Evolutionary conservation across 2,888 invertebrate species (phyloP), one percentile per base, ranked within the genome.

Genomic region (Drosophila flavopinicola): DNA sequence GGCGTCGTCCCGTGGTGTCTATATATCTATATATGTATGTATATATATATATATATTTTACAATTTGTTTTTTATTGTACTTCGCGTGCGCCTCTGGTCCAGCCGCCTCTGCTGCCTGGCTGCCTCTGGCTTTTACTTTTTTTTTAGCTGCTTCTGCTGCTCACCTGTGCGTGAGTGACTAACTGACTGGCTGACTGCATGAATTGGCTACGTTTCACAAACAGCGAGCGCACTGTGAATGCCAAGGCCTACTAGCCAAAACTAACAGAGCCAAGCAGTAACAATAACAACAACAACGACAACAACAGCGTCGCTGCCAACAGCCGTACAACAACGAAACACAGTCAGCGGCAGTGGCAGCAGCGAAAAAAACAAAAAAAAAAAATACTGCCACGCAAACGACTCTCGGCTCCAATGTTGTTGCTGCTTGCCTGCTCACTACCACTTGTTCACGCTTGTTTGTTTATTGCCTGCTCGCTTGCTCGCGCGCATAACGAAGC

Each of bases 351-450:
- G 65, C 65, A 59, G 61, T 68, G 57, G 48, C 38, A 73, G 47
- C 47, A 42, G 59, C 24, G 6, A 61, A 20, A 32, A 49, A 27
- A 11, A 29, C n/a, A 15, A 44, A 38, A n/a, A 51, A 32, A 47
- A 37, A 60, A 78, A 69, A 85, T 86, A 80, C 70, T 85, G 85
- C 85, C 85, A 85, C 85, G 85, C 79, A 84, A 78, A 74, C 78
- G 78, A 74, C 77, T 67, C 66, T 65, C 72, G 61, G 57, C 71
- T 75, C 83, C 67, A 70, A 72, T 66, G 33, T 52, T 66, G 52
- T 41, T 64, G 44, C 20, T 58, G 49, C n/a, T 51, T 65, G 72
- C 39, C 64, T 39, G 44, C 60, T 65, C 74, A 75, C 75, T 77
- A 73, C 78, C 78, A 75, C 78, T 78, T 75, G 78, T 75, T 75